Evolutionary conservation across 1,140 invertebrate genomes (phyloP), one percentile per base, ranked within the genome.

Genomic region (Ostrea denselamellosa): DNA sequence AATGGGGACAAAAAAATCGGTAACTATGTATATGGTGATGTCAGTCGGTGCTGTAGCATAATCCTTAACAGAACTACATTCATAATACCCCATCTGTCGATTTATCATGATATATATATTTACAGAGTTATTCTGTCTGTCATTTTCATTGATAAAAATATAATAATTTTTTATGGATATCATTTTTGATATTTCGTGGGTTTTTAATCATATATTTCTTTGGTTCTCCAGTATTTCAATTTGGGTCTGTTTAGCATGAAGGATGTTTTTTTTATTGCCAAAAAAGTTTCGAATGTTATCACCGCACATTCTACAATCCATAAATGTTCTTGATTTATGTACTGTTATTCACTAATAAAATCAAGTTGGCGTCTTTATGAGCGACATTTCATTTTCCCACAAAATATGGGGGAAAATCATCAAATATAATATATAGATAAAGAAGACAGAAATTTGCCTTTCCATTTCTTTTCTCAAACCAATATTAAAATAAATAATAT

Each of bases 31-130:
- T 14, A 34, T 71, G 14, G 12, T 9, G 9, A 28, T 28, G 28
- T 71, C 25, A 71, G 25, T 28, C 22, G 19, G 56, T 58, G 56
- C 56, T 19, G 4, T 5, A 58, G 8, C 56, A 14, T 5, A 68
- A 71, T 22, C 22, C 28, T 8, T 71, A 25, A 28, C 68, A 71
- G 8, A 34, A 8, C 12, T 28, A 25, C 25, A 71, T 71, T 71
- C 22, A 34, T 71, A 71, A 71, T 28, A 14, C 28, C 25, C 22
- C 22, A 71, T n/a, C 12, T 25, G 12, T 12, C 25, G 68, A 34
- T 71, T 71, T 71, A 71, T 71, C 68, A 71, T 34, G 22, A 25
- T 71, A 71, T 71, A 71, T 71, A 71, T 71, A 28, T 71, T 71
- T 71, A 71, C 68, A 10, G 10, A 25, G 28, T 71, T 25, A 71